Evolutionary conservation across 2,888 invertebrate species (phyloP).

Genomic region (Lepetodrilus schrolli): DNA sequence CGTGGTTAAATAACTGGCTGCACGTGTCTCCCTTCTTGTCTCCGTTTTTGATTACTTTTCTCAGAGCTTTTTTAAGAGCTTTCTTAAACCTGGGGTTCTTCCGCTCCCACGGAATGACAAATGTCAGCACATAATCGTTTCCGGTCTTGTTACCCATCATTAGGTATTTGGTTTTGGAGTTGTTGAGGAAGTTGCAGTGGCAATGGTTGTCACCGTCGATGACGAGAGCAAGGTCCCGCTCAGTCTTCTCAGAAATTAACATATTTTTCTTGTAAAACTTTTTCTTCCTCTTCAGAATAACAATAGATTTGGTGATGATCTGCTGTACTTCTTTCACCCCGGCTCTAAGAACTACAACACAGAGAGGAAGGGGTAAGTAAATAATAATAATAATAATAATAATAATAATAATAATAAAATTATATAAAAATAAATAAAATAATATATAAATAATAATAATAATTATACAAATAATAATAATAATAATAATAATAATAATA

Average conservation of each 20-base stretch:
- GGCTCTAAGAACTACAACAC: constrained; percentile 42
- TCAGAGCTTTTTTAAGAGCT: constrained; percentile 48
- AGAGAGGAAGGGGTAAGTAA: background rate
- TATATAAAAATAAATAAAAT: no score
- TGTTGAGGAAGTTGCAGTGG: constrained; percentile 42
- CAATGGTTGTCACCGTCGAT: constrained; percentile 45
- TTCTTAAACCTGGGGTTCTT: constrained; percentile 45
- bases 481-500: background rate
- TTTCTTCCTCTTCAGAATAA: constrained; percentile 46
- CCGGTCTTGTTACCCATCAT: constrained; percentile 49
- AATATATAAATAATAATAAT: background rate
- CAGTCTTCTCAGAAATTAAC: constrained; percentile 37
- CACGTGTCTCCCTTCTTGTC: constrained; percentile 51
- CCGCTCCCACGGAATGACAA: constrained; percentile 43
- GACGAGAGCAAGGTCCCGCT: constrained; percentile 38
- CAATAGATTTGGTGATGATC: constrained; percentile 33
- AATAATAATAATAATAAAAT: background rate
- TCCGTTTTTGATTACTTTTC: no score
- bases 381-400: background rate
- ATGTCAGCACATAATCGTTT: constrained; percentile 42
- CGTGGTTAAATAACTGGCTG: constrained; percentile 1
- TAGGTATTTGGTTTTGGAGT: constrained; percentile 39
- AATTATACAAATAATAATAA: background rate
- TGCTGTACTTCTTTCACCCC: constrained; percentile 37
- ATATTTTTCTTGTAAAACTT: constrained; percentile 45